Conservation (phyloP, 2,888 invertebrate species). For the Alsophila aescularia region DNA sequence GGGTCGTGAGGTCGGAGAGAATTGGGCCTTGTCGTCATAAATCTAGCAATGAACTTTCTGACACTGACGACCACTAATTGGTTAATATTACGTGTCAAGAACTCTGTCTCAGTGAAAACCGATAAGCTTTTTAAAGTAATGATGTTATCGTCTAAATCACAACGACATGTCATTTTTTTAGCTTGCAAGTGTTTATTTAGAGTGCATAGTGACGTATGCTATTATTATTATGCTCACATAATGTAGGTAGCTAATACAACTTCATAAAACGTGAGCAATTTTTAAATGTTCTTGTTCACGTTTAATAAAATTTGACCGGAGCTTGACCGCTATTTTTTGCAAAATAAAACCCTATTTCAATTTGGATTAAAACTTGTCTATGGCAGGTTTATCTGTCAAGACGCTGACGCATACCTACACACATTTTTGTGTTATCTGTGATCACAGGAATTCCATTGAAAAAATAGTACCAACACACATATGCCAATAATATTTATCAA, state of each 20-base stretch:
- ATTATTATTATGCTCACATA: conserved; percentile 7
- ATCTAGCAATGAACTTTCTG: conserved; percentile 22
- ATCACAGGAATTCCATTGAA: not conserved
- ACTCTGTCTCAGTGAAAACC: not conserved
- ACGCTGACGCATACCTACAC: not conserved
- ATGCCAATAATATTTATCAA: no score
- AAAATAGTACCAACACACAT: no score
- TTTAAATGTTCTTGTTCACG: no score
- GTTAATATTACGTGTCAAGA: conserved; percentile 7
- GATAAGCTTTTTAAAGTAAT: not conserved
- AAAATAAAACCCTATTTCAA: not conserved
- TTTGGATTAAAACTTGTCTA: not conserved
- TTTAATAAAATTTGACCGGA: not conserved
- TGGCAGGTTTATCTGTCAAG: not conserved
- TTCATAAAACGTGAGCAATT: no score
- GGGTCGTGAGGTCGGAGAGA: conserved; percentile 26
- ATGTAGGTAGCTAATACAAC: not conserved
- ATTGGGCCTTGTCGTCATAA: conserved; percentile 21
- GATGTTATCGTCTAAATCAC: not conserved
- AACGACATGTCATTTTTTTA: not conserved
- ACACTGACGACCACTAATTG: conserved; percentile 19
- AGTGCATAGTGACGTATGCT: not conserved
- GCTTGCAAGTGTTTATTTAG: not conserved
- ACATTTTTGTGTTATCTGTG: not conserved
- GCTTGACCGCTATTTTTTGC: not conserved